phyloP scores from a whole-genome alignment of 2,113 vertebrate species.

The Sula dactylatra region DNA sequence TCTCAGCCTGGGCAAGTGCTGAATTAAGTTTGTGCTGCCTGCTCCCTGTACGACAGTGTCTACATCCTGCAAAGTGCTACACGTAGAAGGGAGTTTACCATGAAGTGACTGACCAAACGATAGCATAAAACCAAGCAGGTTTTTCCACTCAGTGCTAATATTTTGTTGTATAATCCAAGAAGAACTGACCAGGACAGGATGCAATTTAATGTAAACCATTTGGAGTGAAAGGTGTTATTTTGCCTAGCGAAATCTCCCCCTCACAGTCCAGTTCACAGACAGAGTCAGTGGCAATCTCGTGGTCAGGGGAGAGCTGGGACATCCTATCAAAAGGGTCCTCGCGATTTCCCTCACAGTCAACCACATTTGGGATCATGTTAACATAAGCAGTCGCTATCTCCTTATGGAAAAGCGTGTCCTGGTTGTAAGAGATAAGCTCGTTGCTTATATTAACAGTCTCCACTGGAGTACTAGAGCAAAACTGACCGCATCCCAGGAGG shows the following conservation, averaged over 20 bases:
- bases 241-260: constrained; percentile 82
- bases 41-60: background rate
- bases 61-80: background rate
- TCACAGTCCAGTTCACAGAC: constrained; percentile 85
- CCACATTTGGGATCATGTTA: constrained; percentile 87
- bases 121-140: background rate
- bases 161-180: background rate
- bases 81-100: background rate
- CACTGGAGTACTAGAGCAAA: constrained; percentile 82
- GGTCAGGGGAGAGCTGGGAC: constrained; percentile 79
- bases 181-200: background rate
- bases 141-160: constrained; percentile 6
- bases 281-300: constrained; percentile 78
- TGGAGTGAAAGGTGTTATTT: constrained; percentile 83
- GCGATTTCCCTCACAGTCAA: constrained; percentile 76
- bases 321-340: constrained; percentile 81
- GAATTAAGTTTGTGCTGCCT: background rate
- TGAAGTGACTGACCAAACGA: background rate
- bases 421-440: constrained; percentile 89
- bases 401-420: constrained; percentile 84
- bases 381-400: constrained; percentile 83
- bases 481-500: constrained; percentile 84
- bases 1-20: background rate
- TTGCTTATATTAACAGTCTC: constrained; percentile 91
- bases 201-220: constrained; percentile 81